Evolutionary conservation across 2,797 vertebrate genomes (phyloP), one percentile per base, ranked within the genome.

Genomic region (Sebastes cheni): DNA sequence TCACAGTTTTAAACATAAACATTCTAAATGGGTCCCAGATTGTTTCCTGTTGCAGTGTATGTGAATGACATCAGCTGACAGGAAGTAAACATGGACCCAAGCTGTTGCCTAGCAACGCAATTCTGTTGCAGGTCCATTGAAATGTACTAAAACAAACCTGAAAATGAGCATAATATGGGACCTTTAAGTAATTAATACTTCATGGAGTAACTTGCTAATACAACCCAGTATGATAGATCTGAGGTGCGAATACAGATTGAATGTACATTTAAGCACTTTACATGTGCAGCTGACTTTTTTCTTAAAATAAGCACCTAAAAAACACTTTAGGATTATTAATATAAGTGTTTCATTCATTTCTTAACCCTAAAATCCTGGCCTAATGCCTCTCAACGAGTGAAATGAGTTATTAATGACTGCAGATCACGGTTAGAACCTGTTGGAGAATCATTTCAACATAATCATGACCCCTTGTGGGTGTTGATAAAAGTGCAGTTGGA

Each of bases 391-490:
- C 39, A 42, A 42, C 5, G 16, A 50, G 13, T 50, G 42, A 50
- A 50, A 50, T 50, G 16, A 50, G 42, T 18, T 50, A 52, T 16
- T 77, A 46, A 62, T 20, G 12, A 77, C 29, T 27, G 60, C 36
- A 69, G n/a, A 22, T 30, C 11, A 4, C 16, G 25, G 13, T 9
- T 20, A 6, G 65, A 71, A 10, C 25, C n/a, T 11, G 20, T 18
- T 64, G 23, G 36, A 14, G 7, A 79, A 29, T 46, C 5, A 72
- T 81, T 56, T 46, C 56, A 36, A 79, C 52, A 39, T 75, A 81
- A 81, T 70, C 1, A 22, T 71, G 92, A 81, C 93, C 80, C 79
- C 91, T 87, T 76, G 92, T 93, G 94, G 93, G 73, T 27, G 55
- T 20, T 50, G 1, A 12, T 22, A 54, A 8, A 87, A 91, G 25